Evolutionary conservation across 2,797 vertebrate genomes (phyloP), one percentile per base, ranked within the genome.

Genomic region (Lophius americanus): DNA sequence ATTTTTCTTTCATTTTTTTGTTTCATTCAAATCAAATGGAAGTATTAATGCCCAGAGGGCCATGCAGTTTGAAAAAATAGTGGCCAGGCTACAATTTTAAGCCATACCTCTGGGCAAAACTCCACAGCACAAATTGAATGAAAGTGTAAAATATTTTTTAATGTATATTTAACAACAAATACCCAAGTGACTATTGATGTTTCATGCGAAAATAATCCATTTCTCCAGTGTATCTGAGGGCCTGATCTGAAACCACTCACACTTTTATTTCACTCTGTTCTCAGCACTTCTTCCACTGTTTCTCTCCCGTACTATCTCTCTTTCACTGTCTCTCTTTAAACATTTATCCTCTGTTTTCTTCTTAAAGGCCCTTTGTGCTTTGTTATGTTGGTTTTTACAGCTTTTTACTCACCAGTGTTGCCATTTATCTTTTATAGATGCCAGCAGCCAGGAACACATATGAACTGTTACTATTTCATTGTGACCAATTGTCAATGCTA

Each of bases 81-180:
- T 79, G 94, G 92, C 92, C 92, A 91, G 77, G 91, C 94, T 94
- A 91, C 94, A 95, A 96, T 97, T 94, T 95, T 93, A 96, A 97
- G 95, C 95, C 89, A 89, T 96, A 95, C 95, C 96, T 98, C 88
- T 90, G 94, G 96, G 96, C 96, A 93, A 96, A 96, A 89, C 80
- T 94, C 95, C 93, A 94, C 91, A 91, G 94, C 92, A 91, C 94
- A 89, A 93, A 94, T 88, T 92, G 94, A 97, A 97, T 98, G 96
- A 96, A 98, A 98, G 96, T 94, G 92, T 94, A 94, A 96, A 97
- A 96, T 96, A 95, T 95, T 97, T 98, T 98, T 96, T 97, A 96
- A 98, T 98, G 96, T 98, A 98, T 98, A 97, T 98, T 98, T 99
- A 96, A 98, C 95, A 96, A 95, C 95, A 95, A 94, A 96, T 93